Evolutionary conservation across 2,888 invertebrate genomes (phyloP), one percentile per base, ranked within the genome.

Genomic region (Uropetala carovei): DNA sequence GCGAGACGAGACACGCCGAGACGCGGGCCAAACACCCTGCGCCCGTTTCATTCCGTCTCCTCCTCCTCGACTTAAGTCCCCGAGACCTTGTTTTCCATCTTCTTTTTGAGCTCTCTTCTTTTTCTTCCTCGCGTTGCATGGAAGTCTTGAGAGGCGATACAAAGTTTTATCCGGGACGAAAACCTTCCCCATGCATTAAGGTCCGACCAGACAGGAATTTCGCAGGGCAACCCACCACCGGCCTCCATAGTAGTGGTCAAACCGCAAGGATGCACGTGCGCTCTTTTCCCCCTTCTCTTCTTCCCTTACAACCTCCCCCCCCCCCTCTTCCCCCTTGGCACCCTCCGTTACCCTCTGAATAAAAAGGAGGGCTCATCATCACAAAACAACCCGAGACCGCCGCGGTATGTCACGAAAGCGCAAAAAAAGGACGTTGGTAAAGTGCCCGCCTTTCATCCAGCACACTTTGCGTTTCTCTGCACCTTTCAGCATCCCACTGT

Each of bases 221-320:
- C 22, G 75, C 43, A 43, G 43, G 5, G 43, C 43, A 43, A 43
- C 43, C 5, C 43, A 43, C 43, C 43, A 43, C 43, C 43, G 5
- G 43, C 5, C 43, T 43, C 5, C 75, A 10, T 27, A 14, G 75
- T 75, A 3, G 75, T 9, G 75, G 43, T 43, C 43, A 43, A 43
- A 75, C 75, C 75, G 27, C 75, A 75, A 75, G 75, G 75, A 75
- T 27, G 75, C 75, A 13, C 8, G 27, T 75, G 75, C 75, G 75
- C 43, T 43, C 43, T 3, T 3, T 43, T 43, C 43, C 43, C 43
- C 43, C 5, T 5, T 43, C 5, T 43, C 43, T n/a, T n/a, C n/a
- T n/a, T n/a, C n/a, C n/a, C n/a, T n/a, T n/a, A n/a, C 43, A 1
- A 43, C 43, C 5, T 5, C 43, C 43, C 43, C 5, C 5, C 43